Conservation (phyloP, 2,888 invertebrate genomes). For the Drosophila mercatorum region DNA sequence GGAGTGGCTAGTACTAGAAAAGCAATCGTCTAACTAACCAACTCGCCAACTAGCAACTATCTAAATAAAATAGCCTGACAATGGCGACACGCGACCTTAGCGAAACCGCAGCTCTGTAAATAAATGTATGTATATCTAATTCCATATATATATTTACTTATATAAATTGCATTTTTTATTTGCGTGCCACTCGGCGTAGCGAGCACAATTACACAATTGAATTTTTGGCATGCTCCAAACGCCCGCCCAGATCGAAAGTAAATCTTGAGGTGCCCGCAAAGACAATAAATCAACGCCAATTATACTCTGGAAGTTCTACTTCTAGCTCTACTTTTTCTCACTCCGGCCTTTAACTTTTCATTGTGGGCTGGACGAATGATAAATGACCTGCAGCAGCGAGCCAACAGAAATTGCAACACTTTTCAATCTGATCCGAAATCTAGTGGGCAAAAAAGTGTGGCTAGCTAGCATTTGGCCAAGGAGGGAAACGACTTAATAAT, state of each 20-base stretch:
- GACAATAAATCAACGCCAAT: slow-evolving; percentile 78
- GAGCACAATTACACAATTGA: slow-evolving; percentile 65
- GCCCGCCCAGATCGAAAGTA: slow-evolving; percentile 36
- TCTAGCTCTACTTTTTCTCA: background rate
- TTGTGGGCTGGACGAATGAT: slow-evolving; percentile 55
- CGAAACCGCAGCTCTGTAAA: slow-evolving; percentile 48
- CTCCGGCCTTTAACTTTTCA: background rate
- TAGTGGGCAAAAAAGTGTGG: slow-evolving; percentile 6
- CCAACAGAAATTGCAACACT: slow-evolving; percentile 50
- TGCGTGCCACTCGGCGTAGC: background rate
- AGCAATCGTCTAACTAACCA: slow-evolving; percentile 47
- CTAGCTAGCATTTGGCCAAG: slow-evolving; percentile 18
- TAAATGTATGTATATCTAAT: slow-evolving; percentile 11
- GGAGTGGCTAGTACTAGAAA: slow-evolving; percentile 63
- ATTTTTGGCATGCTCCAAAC: slow-evolving; percentile 59
- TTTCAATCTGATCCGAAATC: slow-evolving; percentile 63
- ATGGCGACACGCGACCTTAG: slow-evolving; percentile 56
- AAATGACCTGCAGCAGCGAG: slow-evolving; percentile 45
- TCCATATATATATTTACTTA: background rate
- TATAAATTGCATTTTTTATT: slow-evolving; percentile 18
- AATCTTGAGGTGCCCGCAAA: slow-evolving; percentile 60
- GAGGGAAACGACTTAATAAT: slow-evolving; percentile 58
- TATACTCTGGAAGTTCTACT: slow-evolving; percentile 31
- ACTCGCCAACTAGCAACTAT: slow-evolving; percentile 48
- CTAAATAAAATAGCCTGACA: slow-evolving; percentile 55